Conservation (phyloP, 1,140 invertebrate species). For the Streblospio benedicti region DNA sequence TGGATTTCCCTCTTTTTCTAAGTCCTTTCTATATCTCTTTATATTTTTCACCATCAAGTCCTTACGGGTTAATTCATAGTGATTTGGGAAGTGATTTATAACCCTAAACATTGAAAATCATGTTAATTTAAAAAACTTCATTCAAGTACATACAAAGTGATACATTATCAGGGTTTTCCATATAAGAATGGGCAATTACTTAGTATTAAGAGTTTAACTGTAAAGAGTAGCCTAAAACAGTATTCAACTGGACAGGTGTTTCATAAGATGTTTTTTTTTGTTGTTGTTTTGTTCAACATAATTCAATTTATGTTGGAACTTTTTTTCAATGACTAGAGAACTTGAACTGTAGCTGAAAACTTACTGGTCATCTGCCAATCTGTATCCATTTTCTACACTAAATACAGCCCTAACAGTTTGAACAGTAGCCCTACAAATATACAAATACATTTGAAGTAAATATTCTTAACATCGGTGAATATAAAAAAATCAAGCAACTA, state of each 20-base stretch:
- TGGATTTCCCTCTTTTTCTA: conserved; percentile 79
- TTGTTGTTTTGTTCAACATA: no score
- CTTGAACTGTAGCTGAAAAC: no score
- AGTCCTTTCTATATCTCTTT: conserved; percentile 81
- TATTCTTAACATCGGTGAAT: no score
- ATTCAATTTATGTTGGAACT: no score
- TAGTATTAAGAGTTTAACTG: not conserved
- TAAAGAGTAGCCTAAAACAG: conserved; percentile 5
- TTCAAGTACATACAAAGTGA: not conserved
- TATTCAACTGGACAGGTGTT: conserved; percentile 9
- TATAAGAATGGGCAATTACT: conserved; percentile 2
- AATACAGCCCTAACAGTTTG: conserved; percentile 82
- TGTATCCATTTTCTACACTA: conserved; percentile 82
- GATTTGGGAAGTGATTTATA: conserved; percentile 77
- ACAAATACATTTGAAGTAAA: no score
- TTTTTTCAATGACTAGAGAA: no score
- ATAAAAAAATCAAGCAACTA: no score
- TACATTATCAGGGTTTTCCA: not conserved
- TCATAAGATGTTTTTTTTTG: not conserved
- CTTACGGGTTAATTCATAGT: conserved; percentile 78
- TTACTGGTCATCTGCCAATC: conserved; percentile 85
- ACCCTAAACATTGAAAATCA: conserved; percentile 41
- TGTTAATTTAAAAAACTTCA: not conserved
- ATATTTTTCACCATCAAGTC: conserved; percentile 93
- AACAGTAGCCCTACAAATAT: conserved; percentile 64